phyloP scores from a whole-genome alignment of 2,113 vertebrate species.

The Vidua macroura region DNA sequence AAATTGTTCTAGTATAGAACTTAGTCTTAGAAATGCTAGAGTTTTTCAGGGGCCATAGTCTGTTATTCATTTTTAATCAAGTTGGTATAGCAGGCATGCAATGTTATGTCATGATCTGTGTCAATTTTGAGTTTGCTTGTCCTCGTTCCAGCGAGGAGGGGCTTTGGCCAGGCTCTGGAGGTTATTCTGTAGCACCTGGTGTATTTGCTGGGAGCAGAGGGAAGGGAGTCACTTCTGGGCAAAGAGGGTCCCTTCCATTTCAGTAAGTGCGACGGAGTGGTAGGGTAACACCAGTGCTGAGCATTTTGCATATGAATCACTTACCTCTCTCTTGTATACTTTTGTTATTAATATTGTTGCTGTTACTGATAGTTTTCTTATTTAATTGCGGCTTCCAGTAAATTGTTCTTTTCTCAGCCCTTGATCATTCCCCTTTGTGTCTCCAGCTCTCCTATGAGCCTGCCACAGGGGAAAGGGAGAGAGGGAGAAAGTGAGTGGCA shows the following conservation, averaged over 20 bases:
- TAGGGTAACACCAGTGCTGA: not conserved
- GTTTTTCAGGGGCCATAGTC: not conserved
- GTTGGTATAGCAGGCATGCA: not conserved
- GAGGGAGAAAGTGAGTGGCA: fast-evolving
- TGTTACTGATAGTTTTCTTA: not conserved
- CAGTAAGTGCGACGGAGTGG: not conserved
- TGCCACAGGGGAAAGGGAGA: too few relatives aligned
- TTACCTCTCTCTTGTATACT: fast-evolving
- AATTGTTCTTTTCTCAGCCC: not conserved
- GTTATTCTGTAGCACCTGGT: not conserved
- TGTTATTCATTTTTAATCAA: not conserved
- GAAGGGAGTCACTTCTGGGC: not conserved
- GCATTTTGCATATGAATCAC: not conserved
- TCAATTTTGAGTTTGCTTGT: not conserved
- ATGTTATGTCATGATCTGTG: not conserved
- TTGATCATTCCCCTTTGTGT: not conserved
- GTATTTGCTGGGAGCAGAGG: not conserved
- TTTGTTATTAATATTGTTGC: not conserved
- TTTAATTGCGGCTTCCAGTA: not conserved
- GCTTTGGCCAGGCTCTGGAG: not conserved
- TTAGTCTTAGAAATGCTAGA: not conserved
- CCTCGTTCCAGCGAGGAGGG: not conserved
- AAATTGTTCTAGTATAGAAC: not conserved
- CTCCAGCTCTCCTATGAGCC: not conserved
- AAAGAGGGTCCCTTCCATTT: too few relatives aligned